Evolutionary conservation across 2,113 vertebrate genomes (phyloP), one percentile per base, ranked within the genome.

Genomic region (Heterotis niloticus): DNA sequence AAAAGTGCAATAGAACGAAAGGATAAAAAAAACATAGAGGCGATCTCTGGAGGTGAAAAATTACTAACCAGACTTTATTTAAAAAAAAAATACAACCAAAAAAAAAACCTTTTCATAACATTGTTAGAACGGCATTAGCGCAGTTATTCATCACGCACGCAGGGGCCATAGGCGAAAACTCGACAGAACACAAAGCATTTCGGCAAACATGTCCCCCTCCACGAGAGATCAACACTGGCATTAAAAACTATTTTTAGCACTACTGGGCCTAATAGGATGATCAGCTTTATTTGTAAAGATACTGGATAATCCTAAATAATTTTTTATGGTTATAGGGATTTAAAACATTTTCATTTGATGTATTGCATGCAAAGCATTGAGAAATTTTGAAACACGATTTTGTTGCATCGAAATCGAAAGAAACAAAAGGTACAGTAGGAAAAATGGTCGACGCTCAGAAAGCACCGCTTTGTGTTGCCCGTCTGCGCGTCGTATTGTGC

Each of bases 1-100:
- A 96, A 94, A 94, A 91, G 92, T 93, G 92, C 86, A 90, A 88
- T 78, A 86, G 88, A 90, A 87, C 81, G 85, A 88, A 87, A 87
- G 24, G 16, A 70, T 11, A 70, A 78, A 70, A 62, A 56, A 59
- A 1, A 44, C 2, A 62, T 18, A 72, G 10, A 23, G 28, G 11
- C 80, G 86, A 84, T 85, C 83, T 86, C 87, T 88, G 84, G 88
- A 89, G 87, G 88, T 91, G 87, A 89, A 88, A 90, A 88, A 89
- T 86, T 89, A 88, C 85, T 86, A 90, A 83, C 76, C 52, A 78
- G 82, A 77, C 81, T 87, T 82, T 88, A 81, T 72, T 75, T 4
- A 44, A 44, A 44, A 44, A 44, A 44, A 44, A 44, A 44, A n/a
- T n/a, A n/a, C n/a, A n/a, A n/a, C n/a, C n/a, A n/a, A 56, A n/a